Evolutionary conservation across 1,140 invertebrate species (phyloP).

Genomic region (Nymphalis io): DNA sequence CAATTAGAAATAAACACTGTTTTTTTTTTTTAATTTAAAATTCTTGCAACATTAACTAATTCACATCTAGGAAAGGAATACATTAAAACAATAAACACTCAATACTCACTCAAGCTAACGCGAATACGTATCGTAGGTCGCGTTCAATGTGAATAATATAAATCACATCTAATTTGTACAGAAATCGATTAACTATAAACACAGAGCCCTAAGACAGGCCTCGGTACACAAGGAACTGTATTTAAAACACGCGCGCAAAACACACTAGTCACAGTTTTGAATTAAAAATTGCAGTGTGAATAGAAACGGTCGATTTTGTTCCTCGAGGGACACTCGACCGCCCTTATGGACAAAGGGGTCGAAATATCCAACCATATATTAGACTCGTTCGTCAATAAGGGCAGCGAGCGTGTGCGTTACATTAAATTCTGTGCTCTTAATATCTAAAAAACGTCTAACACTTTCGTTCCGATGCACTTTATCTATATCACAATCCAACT

Average conservation of each 20-base stretch:
- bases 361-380: slow-evolving; percentile 51
- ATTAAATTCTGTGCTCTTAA: slow-evolving; percentile 28
- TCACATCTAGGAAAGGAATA: slow-evolving; percentile 13
- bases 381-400: slow-evolving; percentile 45
- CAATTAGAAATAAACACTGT: slow-evolving; percentile 28
- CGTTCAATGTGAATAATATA: slow-evolving; percentile 22
- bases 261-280: slow-evolving; percentile 75
- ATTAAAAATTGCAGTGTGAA: slow-evolving; percentile 74
- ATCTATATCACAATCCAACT: slow-evolving; percentile 4
- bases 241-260: slow-evolving; percentile 36
- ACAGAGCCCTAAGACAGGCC: slow-evolving; percentile 16
- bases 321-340: slow-evolving; percentile 45
- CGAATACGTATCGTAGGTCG: slow-evolving; percentile 8
- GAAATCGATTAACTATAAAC: slow-evolving; percentile 13
- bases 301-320: slow-evolving; percentile 50
- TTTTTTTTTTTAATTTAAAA: slow-evolving; percentile 5
- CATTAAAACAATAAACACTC: slow-evolving; percentile 21
- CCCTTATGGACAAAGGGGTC: slow-evolving; percentile 44
- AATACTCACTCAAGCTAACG: slow-evolving; percentile 13
- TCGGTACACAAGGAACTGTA: slow-evolving; percentile 41
- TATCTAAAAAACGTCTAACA: slow-evolving; percentile 18
- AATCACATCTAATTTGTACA: slow-evolving; percentile 51
- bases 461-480: slow-evolving; percentile 14
- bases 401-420: slow-evolving; percentile 43
- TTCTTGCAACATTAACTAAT: slow-evolving; percentile 4